Evolutionary conservation across 2,113 vertebrate genomes (phyloP).

Genomic region (Apaloderma vittatum): DNA sequence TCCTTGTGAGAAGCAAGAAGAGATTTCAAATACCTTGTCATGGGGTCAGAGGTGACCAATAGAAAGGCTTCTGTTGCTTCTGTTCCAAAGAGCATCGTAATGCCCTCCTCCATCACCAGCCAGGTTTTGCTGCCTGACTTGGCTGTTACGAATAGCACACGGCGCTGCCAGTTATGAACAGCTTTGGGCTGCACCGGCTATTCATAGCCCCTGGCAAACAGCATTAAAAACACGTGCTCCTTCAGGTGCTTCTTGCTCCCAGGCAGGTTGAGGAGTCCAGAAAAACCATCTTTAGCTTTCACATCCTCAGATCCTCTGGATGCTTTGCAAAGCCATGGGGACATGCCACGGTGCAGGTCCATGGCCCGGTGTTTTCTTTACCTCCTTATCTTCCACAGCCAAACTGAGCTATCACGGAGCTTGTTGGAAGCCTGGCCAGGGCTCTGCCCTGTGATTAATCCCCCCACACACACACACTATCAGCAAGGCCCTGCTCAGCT

Average conservation of each 20-base stretch:
- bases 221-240: rapidly evolving
- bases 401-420: neutral
- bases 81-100: neutral
- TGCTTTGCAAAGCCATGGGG: neutral
- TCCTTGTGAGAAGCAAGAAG: neutral
- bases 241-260: neutral
- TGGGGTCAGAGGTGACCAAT: neutral
- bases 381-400: neutral
- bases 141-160: neutral
- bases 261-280: neutral
- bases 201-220: neutral
- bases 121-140: neutral
- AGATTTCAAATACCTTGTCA: neutral
- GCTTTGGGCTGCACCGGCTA: rapidly evolving
- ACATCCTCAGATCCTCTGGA: neutral
- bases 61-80: neutral
- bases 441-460: neutral
- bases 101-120: neutral
- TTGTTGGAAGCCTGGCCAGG: neutral
- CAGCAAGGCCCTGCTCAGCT: neutral
- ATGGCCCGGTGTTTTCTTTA: neutral
- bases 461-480: no score
- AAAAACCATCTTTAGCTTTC: neutral
- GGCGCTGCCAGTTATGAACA: no score
- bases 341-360: rapidly evolving